phyloP scores from a whole-genome alignment of 2,797 vertebrate species.

The Toxotes lorentzi region DNA sequence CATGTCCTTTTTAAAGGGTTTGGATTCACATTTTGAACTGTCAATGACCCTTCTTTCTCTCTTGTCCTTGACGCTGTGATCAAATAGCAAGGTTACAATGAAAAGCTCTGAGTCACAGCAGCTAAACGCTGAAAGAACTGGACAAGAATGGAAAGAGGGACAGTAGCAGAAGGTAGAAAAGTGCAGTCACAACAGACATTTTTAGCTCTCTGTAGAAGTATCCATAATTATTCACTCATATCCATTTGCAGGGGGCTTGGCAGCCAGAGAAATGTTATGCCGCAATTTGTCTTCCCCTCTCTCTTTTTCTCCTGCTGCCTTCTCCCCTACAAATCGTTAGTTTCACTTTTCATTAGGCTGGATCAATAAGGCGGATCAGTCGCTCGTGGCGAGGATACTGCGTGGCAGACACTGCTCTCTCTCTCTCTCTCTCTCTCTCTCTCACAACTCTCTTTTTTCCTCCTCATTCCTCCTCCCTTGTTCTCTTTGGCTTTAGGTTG shows the following conservation, averaged over 20 bases:
- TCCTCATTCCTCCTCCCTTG: slow-evolving; percentile 31
- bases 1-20: slow-evolving; percentile 7
- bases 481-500: slow-evolving; percentile 35
- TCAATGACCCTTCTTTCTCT: neutral
- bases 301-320: slow-evolving; percentile 58
- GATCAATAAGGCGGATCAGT: slow-evolving; percentile 82
- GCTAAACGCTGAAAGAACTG: slow-evolving; percentile 17
- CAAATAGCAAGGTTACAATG: slow-evolving; percentile 5
- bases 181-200: slow-evolving; percentile 35
- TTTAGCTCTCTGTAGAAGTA: slow-evolving; percentile 56
- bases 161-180: slow-evolving; percentile 4
- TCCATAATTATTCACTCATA: slow-evolving; percentile 78
- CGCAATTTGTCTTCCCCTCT: slow-evolving; percentile 69
- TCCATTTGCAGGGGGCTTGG: slow-evolving; percentile 71
- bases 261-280: slow-evolving; percentile 63
- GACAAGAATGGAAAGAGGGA: neutral
- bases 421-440: slow-evolving; percentile 15
- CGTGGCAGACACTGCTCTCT: slow-evolving; percentile 54
- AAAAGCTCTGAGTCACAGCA: slow-evolving; percentile 8
- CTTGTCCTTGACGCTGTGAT: slow-evolving; percentile 12
- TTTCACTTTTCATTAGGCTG: slow-evolving; percentile 86
- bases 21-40: slow-evolving; percentile 14
- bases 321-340: slow-evolving; percentile 80
- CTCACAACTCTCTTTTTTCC: slow-evolving; percentile 19
- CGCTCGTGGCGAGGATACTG: slow-evolving; percentile 74